Evolutionary conservation across 2,113 vertebrate genomes (phyloP).

Genomic region (Leucoraja erinaceus): DNA sequence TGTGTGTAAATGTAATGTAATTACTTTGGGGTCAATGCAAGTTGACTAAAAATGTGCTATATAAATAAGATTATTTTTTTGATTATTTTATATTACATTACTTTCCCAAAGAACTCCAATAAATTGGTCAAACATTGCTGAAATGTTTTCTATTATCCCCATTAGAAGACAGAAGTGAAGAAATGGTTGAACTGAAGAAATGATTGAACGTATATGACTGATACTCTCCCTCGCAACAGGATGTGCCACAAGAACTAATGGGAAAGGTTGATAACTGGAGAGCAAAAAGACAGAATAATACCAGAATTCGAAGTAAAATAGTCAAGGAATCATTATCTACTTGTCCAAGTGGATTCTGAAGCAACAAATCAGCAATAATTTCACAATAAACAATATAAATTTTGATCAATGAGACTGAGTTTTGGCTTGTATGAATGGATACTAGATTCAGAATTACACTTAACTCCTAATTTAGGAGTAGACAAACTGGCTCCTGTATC

Average conservation of each 20-base stretch:
- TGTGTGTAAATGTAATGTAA: no score
- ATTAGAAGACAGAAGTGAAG: not conserved
- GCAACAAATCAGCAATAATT: not conserved
- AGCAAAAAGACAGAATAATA: not conserved
- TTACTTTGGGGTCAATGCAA: no score
- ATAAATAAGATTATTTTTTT: no score
- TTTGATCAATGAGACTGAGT: slow-evolving; percentile 22
- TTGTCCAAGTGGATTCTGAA: not conserved
- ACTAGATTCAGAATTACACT: not conserved
- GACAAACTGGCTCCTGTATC: slow-evolving; percentile 29
- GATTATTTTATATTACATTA: no score
- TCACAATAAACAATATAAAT: slow-evolving; percentile 25
- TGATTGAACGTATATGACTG: no score
- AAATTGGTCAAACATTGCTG: not conserved
- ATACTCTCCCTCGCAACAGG: not conserved
- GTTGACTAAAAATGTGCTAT: no score
- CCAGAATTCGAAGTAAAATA: not conserved
- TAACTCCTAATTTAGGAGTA: slow-evolving; percentile 30
- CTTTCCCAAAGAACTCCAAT: no score
- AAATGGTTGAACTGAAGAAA: no score
- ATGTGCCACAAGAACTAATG: not conserved
- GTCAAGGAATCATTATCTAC: not conserved
- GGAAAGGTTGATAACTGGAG: not conserved
- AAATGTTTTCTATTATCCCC: not conserved
- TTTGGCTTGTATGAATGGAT: slow-evolving; percentile 24